Base-by-base conservation (phyloP, 2,113 vertebrate genomes). In the Colinus virginianus region DNA sequence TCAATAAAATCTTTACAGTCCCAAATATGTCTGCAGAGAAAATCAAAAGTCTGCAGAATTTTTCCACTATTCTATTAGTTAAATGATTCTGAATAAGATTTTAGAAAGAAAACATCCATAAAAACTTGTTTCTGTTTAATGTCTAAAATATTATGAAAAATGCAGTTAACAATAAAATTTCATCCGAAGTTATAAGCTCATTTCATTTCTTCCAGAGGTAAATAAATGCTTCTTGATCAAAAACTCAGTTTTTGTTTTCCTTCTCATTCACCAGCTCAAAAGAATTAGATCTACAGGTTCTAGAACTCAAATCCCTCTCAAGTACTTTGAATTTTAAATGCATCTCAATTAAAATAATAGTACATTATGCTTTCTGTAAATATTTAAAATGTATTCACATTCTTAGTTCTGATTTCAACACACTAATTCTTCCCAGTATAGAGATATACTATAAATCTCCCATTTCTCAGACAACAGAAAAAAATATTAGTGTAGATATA, bases 111-210 rank as follows among this genome's bases (percentile, higher is more conserved):
- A 51, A 70, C 43, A 5, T 19, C 8, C 38, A 32, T 40, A 13
- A 75, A 82, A 85, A 71, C 0, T 53, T 51, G 0, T 15, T 28
- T 49, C 45, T 66, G 2, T 34, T 78, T 68, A 72, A 15, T 2
- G 3, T 48, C 9, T 71, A 46, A 21, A 81, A 61, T 2, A 34
- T 5, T 6, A 2, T 16, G 79, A 25, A 51, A 74, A 63, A 3
- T 11, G 8, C 5, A 49, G 1, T 64, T 83, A 42, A 20, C 5
- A 82, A 63, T 2, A 64, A 32, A 90, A 67, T 4, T 38, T 49
- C 2, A 28, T 3, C 2, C 11, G 7, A 49, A 61, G 0, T 42
- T 62, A 75, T 34, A 85, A 81, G 18, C 4, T 59, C 0, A 6
- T 53, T 71, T 78, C 9, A 59, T 75, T 58, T 88, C 9, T 76